phyloP scores from a whole-genome alignment of 2,888 invertebrate species.

The Lepas anatifera region DNA sequence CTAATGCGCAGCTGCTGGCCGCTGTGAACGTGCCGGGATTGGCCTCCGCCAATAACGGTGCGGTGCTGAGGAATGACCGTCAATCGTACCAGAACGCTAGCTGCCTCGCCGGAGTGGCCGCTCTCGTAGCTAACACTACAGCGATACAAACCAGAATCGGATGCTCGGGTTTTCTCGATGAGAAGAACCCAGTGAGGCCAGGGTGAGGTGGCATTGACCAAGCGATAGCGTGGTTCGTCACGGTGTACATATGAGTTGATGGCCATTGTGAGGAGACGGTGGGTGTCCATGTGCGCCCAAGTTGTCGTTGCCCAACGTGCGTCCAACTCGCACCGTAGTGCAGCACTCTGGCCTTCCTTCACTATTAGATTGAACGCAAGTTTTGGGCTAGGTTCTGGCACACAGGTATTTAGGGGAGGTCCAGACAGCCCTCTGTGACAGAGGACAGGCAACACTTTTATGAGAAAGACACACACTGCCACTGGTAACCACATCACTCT shows the following conservation, averaged over 20 bases:
- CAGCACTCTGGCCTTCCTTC: not conserved
- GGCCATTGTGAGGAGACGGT: not conserved
- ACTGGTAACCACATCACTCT: not conserved
- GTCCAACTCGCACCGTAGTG: not conserved
- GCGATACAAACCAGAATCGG: not conserved
- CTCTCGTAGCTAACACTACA: not conserved
- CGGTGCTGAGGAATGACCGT: not conserved
- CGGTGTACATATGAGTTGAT: slow-evolving; percentile 3
- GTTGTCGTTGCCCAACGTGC: not conserved
- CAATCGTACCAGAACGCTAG: not conserved
- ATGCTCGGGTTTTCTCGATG: not conserved
- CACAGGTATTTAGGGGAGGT: not conserved
- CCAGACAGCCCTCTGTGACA: not conserved
- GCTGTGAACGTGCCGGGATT: not conserved
- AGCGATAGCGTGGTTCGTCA: not conserved
- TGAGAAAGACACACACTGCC: not conserved
- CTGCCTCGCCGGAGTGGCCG: too few relatives aligned
- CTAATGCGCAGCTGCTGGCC: not conserved
- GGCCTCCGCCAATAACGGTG: not conserved
- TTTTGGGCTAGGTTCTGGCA: not conserved
- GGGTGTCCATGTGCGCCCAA: not conserved
- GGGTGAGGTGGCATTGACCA: not conserved
- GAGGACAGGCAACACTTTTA: not conserved
- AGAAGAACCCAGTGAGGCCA: not conserved
- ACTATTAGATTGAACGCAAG: not conserved